Percentiles rank a stretch among this genome's conserved stretches.
Conservation (phyloP, 2,113 vertebrate species). For the Odontesthes bonariensis region DNA sequence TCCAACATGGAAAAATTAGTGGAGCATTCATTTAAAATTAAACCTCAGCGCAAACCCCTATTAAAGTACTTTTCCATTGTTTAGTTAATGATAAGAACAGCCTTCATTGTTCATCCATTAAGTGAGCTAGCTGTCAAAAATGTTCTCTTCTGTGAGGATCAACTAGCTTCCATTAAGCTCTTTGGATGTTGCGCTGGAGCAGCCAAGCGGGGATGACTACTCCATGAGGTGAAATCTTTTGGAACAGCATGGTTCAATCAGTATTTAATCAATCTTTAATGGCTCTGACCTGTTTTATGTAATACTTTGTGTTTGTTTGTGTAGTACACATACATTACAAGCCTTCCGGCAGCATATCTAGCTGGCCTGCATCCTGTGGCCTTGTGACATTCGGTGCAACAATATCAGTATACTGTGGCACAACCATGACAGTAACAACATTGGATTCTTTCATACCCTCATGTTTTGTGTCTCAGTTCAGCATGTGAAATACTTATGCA, state of each 20-base stretch:
- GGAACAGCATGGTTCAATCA: not conserved
- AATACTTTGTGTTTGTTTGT: not conserved
- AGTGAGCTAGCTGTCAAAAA: not conserved
- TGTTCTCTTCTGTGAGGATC: not conserved
- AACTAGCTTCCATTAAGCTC: not conserved
- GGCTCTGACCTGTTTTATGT: not conserved
- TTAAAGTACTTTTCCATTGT: too few relatives aligned
- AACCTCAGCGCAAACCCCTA: too few relatives aligned
- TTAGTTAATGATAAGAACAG: not conserved
- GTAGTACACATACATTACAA: not conserved
- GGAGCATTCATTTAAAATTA: not conserved
- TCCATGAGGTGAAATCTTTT: not conserved
- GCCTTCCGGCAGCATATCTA: too few relatives aligned
- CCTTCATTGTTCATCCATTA: not conserved
- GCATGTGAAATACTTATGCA: too few relatives aligned
- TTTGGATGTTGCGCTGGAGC: not conserved
- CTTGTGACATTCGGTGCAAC: not conserved
- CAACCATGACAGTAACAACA: too few relatives aligned
- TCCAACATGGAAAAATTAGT: not conserved
- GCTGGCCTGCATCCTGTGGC: not conserved
- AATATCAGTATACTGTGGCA: not conserved
- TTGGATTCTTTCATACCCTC: too few relatives aligned
- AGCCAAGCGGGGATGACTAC: too few relatives aligned
- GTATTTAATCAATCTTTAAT: conserved; percentile 13
- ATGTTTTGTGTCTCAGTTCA: too few relatives aligned